phyloP scores from a whole-genome alignment of 2,113 vertebrate genomes.

The Castor canadensis region DNA sequence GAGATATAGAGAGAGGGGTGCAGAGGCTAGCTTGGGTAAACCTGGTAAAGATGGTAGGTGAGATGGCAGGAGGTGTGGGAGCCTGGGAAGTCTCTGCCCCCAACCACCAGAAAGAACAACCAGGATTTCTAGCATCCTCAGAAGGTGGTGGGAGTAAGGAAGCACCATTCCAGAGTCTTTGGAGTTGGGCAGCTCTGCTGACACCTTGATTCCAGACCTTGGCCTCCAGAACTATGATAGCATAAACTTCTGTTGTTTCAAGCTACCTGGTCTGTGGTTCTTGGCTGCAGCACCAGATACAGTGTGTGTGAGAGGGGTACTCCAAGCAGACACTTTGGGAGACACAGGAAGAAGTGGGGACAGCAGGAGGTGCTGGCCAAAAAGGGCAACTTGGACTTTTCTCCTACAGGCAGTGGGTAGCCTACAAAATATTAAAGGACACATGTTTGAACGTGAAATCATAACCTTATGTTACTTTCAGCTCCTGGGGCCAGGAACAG shows the following conservation, averaged over 20 bases:
- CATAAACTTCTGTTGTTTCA: neutral
- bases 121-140: no score
- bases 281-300: no score
- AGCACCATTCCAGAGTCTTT: no score
- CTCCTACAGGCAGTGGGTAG: neutral
- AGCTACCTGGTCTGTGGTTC: no score
- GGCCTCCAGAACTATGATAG: neutral
- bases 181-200: neutral
- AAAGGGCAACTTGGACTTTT: neutral
- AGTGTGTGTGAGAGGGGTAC: fast-evolving
- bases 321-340: neutral
- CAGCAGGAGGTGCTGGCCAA: neutral
- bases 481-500: neutral
- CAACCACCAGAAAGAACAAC: neutral
- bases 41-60: neutral
- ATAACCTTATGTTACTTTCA: neutral
- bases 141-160: no score
- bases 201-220: neutral
- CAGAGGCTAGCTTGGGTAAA: neutral
- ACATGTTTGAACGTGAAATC: neutral
- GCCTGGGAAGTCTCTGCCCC: neutral
- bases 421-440: neutral
- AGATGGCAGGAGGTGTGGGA: neutral
- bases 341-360: no score
- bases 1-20: neutral